Evolutionary conservation across 1,140 invertebrate species (phyloP).

Genomic region (Delia radicum): DNA sequence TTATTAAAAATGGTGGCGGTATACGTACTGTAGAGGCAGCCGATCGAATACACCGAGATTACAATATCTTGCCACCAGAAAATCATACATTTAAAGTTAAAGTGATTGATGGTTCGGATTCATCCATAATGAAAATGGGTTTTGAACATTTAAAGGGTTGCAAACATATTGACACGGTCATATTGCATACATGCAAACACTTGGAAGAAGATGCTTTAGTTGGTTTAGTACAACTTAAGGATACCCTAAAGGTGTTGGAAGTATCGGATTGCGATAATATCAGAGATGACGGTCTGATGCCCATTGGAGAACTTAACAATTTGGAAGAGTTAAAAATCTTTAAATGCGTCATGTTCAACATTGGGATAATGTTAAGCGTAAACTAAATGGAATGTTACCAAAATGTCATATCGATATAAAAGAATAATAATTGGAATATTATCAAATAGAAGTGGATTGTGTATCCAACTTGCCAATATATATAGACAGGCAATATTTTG

Average conservation of each 20-base stretch:
- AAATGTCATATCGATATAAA: background rate
- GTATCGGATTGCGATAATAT: slow-evolving; percentile 69
- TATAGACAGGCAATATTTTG: too few relatives aligned
- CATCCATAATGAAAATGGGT: slow-evolving; percentile 67
- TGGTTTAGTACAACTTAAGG: slow-evolving; percentile 60
- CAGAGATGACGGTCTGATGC: slow-evolving; percentile 62
- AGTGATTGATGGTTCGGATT: slow-evolving; percentile 71
- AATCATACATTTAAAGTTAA: slow-evolving; percentile 60
- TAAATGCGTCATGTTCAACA: slow-evolving; percentile 64
- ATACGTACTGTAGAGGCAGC: slow-evolving; percentile 63
- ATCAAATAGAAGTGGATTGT: too few relatives aligned
- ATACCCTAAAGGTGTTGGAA: slow-evolving; percentile 65
- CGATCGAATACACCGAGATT: slow-evolving; percentile 63
- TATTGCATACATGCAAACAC: slow-evolving; percentile 68
- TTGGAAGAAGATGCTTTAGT: slow-evolving; percentile 66
- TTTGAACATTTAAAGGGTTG: slow-evolving; percentile 60
- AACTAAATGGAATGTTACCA: slow-evolving; percentile 59
- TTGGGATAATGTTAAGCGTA: slow-evolving; percentile 57
- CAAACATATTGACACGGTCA: slow-evolving; percentile 64
- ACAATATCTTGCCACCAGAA: slow-evolving; percentile 65
- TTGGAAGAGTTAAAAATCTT: slow-evolving; percentile 62
- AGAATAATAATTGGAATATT: too few relatives aligned
- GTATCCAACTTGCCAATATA: too few relatives aligned
- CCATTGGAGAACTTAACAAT: slow-evolving; percentile 61
- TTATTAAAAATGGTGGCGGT: slow-evolving; percentile 74